Conservation (phyloP, 30 jellyfish, hydroid and myxozoan genomes). For the Hydra vulgaris region DNA sequence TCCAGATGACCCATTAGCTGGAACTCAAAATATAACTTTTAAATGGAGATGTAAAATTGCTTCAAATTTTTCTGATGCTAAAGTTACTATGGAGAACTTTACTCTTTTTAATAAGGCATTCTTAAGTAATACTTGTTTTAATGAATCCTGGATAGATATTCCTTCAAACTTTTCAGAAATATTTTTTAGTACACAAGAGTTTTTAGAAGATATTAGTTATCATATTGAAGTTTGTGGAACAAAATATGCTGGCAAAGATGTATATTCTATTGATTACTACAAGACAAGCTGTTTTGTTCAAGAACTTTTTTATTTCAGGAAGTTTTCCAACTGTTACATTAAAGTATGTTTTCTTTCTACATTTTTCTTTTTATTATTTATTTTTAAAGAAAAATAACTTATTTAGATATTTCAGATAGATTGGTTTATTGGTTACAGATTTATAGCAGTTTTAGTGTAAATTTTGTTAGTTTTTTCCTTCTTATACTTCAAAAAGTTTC, state of each 20-base stretch:
- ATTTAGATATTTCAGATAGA: no score
- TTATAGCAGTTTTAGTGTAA: no score
- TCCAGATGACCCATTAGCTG: constrained; percentile 33
- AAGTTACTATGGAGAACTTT: neutral
- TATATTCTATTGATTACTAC: neutral
- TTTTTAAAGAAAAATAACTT: no score
- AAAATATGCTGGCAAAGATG: neutral
- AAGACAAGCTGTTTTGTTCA: constrained; percentile 1
- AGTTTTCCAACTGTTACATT: constrained; percentile 6
- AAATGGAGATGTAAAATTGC: constrained; percentile 46
- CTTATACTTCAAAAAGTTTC: no score
- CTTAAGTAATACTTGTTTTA: neutral
- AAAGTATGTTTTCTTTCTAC: constrained; percentile 27
- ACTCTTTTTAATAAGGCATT: neutral
- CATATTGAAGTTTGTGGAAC: constrained; percentile 7
- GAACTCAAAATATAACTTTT: constrained; percentile 6
- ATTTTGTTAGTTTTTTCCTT: no score
- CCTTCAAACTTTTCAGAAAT: neutral
- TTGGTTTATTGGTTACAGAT: no score
- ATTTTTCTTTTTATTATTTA: no score
- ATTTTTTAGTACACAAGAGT: constrained; percentile 11
- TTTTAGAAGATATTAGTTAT: constrained; percentile 8
- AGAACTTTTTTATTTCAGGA: neutral
- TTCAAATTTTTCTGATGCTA: neutral
- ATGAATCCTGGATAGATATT: neutral